Evolutionary conservation across 2,113 vertebrate genomes (phyloP).

Genomic region (Oxygymnocypris stewartii): DNA sequence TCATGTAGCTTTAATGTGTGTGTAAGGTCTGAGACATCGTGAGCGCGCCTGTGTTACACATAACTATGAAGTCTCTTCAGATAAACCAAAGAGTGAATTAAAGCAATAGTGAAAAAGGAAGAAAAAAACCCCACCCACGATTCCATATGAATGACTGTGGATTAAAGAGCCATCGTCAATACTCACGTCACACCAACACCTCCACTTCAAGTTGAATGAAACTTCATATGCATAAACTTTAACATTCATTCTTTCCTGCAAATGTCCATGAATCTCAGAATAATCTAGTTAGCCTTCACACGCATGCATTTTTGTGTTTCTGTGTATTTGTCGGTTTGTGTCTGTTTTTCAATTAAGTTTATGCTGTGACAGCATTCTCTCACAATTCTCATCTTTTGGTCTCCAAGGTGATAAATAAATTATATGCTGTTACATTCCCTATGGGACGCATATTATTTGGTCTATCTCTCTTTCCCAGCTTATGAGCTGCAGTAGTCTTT

Average conservation of each 20-base stretch:
- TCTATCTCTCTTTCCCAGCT: conserved; percentile 44
- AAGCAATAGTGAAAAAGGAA: background rate
- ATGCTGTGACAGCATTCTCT: conserved; percentile 24
- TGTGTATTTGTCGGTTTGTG: background rate
- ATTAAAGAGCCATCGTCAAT: conserved; percentile 40
- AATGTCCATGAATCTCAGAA: background rate
- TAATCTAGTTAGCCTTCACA: background rate
- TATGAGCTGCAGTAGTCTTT: conserved; percentile 42
- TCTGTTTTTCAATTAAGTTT: conserved; percentile 41
- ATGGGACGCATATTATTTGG: conserved; percentile 50
- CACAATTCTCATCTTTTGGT: conserved; percentile 42
- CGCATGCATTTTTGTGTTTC: background rate
- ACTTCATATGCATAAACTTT: background rate
- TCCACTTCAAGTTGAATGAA: conserved; percentile 28
- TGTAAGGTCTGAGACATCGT: background rate
- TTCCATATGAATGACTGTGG: conserved; percentile 43
- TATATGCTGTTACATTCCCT: conserved; percentile 52
- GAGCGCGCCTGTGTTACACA: background rate
- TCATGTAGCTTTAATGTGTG: background rate
- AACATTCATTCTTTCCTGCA: background rate
- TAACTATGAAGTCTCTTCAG: conserved; percentile 16
- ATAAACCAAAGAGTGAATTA: conserved; percentile 4
- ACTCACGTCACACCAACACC: conserved; percentile 33
- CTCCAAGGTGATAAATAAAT: conserved; percentile 60
- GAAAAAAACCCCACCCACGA: conserved; percentile 14